phyloP scores from a whole-genome alignment of 1,140 invertebrate genomes.

The Hycleus cichorii region DNA sequence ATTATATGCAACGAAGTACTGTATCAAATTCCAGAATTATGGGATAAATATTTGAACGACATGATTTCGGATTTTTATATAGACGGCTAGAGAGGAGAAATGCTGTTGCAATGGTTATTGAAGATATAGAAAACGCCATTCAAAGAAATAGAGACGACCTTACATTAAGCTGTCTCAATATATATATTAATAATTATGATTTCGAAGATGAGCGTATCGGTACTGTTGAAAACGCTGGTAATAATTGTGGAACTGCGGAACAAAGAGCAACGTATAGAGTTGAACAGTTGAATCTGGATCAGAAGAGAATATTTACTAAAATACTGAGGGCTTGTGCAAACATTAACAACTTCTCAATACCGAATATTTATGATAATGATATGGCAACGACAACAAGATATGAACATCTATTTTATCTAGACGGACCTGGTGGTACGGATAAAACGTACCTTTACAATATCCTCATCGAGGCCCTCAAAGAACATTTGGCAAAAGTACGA shows the following conservation, averaged over 20 bases:
- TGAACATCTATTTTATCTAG: too few species aligned
- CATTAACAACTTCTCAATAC: too few species aligned
- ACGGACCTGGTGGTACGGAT: too few species aligned
- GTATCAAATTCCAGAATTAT: background rate
- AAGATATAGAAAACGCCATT: background rate
- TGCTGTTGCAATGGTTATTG: background rate
- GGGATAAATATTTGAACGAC: background rate
- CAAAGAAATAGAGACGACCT: too few species aligned
- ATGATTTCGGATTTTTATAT: background rate
- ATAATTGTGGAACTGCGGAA: background rate
- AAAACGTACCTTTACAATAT: too few species aligned
- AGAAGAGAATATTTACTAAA: too few species aligned
- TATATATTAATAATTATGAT: background rate
- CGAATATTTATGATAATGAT: too few species aligned
- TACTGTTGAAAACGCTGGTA: background rate
- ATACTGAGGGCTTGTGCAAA: conserved; percentile 9
- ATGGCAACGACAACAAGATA: too few species aligned
- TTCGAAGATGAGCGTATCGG: background rate
- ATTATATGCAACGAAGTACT: background rate
- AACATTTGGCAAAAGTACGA: too few species aligned
- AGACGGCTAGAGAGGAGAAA: background rate
- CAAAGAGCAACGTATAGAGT: background rate
- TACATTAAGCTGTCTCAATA: too few species aligned
- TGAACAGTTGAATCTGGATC: background rate
- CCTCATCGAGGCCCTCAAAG: too few species aligned